Evolutionary conservation across 2,797 vertebrate species (phyloP), one percentile per base, ranked within the genome.

Genomic region (Protosalanx chinensis): DNA sequence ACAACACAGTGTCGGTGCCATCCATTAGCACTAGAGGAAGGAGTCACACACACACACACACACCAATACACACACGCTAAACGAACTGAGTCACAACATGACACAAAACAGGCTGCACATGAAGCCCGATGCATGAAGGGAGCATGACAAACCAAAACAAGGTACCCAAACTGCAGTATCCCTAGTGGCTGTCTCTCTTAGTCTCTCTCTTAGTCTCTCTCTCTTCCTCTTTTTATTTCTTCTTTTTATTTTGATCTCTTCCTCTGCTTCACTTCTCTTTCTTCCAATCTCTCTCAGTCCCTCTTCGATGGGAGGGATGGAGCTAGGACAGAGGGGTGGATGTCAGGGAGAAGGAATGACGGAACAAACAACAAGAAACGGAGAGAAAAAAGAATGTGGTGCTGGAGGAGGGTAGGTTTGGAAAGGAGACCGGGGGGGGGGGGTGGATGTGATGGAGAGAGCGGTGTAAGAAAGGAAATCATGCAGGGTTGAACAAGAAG

Each of bases 21-120:
- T 49, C 23, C 41, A 7, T n/a, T 46, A 20, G 23, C 18, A 46
- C 63, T 41, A 33, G 18, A 16, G 13, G 16, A 66, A 23, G 6
- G 6, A 35, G 16, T 29, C 53, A 41, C 68, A 23, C 63, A 59
- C 63, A 30, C 70, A 57, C 41, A 66, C 71, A 72, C 51, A 37
- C 61, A 56, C 61, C 23, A 29, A 35, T 41, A 23, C 61, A 53
- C 51, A 66, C 46, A 64, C 16, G 23, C 46, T 18, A 67, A 6
- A 64, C 6, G 33, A 5, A 41, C 16, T 35, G 32, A 35, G 18
- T 7, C 18, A 8, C 35, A 64, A 5, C 10, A 29, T 29, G 23
- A 61, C 59, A 61, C 29, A 16, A 5, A 32, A 61, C 59, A 32
- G 29, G 13, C 59, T 61, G 10, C 1, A 13, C 59, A 30, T 4